Base-by-base conservation (phyloP, 2,113 vertebrate genomes). In the Prionailurus viverrinus region DNA sequence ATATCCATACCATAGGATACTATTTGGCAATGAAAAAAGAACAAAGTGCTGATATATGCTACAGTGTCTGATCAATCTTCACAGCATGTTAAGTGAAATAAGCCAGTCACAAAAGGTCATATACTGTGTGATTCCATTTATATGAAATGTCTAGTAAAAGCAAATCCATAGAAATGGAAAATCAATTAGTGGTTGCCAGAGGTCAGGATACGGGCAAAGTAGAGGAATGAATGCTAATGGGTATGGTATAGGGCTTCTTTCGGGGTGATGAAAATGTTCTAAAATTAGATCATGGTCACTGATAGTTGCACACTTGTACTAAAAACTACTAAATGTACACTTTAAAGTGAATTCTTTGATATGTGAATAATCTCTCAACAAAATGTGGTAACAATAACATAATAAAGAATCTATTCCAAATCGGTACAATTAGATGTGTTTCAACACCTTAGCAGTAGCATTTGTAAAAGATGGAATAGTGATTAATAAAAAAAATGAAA, bases 401-500 rank as follows among this genome's bases (percentile, higher is more conserved):
- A 48, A 29, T 39, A 66, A 90, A 58, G 31, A 78, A 83, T 13
- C 8, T 55, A 74, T 15, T 55, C 15, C 63, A 23, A 65, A 45
- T 61, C 29, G 36, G 29, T 71, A 89, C 61, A 94, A 85, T 10
- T 39, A 73, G 66, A 86, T 25, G 1, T 41, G 1, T n/a, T 94
- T 79, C 41, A 51, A 4, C 7, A 86, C 5, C 51, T 73, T 78
- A 82, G 61, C 45, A 86, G 4, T 8, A 89, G 53, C 66, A 66
- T 69, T 73, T 91, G 68, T 33, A 63, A 95, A 94, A 90, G 66
- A 68, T 3, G 41, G 66, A 91, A 61, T 51, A 29, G 58, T 88
- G 81, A 80, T n/a, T 92, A 95, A 65, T 66, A 74, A 87, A 80
- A 92, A 29, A 19, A 63, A 92, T 53, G 11, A 74, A 94, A 78